These are phyloP conservation scores for Daphoenositta chrysoptera DNA, from an alignment of 2,113 vertebrate genomes.

Conservation along the genomic window DNA sequence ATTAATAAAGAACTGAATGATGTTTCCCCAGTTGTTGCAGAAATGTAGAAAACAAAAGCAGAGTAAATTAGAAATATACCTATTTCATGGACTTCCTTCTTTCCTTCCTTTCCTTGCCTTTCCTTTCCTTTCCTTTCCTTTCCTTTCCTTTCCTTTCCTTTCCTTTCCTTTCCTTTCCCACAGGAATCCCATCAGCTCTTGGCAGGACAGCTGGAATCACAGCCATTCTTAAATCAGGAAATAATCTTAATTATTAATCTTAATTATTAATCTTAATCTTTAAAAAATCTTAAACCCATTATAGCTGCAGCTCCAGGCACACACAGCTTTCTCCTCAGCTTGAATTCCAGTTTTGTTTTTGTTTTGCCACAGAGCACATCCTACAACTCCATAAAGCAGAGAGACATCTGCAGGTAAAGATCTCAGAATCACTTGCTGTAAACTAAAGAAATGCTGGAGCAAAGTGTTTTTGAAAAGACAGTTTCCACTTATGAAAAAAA, in stretches of 20 bases:
- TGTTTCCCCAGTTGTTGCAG: not conserved
- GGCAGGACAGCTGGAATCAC: not conserved
- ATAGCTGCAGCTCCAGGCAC: not conserved
- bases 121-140: not conserved
- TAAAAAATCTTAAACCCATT: too few species aligned
- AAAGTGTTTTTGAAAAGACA: not conserved
- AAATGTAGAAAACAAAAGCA: not conserved
- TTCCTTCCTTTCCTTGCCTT: too few species aligned
- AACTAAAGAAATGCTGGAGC: not conserved
- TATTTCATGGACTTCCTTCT: not conserved
- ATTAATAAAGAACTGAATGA: not conserved
- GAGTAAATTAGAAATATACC: not conserved
- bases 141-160: too few species aligned
- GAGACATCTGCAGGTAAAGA: not conserved
- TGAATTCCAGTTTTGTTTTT: not conserved
- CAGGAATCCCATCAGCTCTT: not conserved
- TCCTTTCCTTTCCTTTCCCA: not conserved
- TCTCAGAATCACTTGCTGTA: not conserved
- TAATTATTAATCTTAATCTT: too few species aligned
- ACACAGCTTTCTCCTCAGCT: not conserved
- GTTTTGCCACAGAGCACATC: not conserved
- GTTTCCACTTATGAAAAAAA: not conserved
- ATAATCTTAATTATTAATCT: too few species aligned
- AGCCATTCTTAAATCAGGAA: not conserved
- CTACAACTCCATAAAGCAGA: not conserved